Evolutionary conservation across 1,140 invertebrate species (phyloP).

Genomic region (Drosophila arizonae): DNA sequence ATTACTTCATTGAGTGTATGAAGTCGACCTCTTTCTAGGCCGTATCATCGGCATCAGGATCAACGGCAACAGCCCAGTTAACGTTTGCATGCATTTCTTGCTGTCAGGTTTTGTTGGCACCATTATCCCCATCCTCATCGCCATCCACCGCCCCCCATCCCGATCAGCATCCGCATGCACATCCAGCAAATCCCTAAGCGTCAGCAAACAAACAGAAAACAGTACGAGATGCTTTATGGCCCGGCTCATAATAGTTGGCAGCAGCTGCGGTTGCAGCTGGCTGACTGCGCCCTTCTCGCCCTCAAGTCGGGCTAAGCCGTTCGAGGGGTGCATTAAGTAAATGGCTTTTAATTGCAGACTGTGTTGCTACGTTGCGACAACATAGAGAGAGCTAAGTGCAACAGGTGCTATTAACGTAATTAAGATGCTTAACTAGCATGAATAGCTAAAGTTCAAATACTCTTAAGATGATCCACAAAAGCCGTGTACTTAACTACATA

Average conservation of each 20-base stretch:
- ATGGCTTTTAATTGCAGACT: conserved; percentile 59
- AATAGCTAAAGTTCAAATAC: conserved; percentile 2
- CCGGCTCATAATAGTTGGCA: conserved; percentile 20
- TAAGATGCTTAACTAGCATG: conserved; percentile 43
- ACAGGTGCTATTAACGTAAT: conserved; percentile 61
- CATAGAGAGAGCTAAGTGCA: conserved; percentile 26
- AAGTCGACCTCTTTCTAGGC: conserved; percentile 19
- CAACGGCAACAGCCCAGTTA: neutral
- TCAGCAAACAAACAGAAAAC: conserved; percentile 64
- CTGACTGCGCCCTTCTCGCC: conserved; percentile 28
- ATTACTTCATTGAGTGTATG: conserved; percentile 54
- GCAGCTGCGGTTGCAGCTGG: conserved; percentile 15
- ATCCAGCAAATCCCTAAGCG: conserved; percentile 61
- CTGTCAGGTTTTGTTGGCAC: conserved; percentile 48
- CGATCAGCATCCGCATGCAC: neutral
- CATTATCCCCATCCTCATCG: conserved; percentile 20
- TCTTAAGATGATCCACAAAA: neutral
- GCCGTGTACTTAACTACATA: too few species aligned
- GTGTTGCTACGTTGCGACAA: conserved; percentile 38
- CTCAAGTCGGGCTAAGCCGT: conserved; percentile 24
- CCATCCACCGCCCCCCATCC: neutral
- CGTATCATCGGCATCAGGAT: conserved; percentile 15
- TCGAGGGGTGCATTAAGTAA: conserved; percentile 63
- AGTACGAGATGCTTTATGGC: conserved; percentile 47
- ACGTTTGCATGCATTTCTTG: conserved; percentile 52